Conservation (phyloP, 2,113 vertebrate species). For the Mesoclemmys tuberculata region DNA sequence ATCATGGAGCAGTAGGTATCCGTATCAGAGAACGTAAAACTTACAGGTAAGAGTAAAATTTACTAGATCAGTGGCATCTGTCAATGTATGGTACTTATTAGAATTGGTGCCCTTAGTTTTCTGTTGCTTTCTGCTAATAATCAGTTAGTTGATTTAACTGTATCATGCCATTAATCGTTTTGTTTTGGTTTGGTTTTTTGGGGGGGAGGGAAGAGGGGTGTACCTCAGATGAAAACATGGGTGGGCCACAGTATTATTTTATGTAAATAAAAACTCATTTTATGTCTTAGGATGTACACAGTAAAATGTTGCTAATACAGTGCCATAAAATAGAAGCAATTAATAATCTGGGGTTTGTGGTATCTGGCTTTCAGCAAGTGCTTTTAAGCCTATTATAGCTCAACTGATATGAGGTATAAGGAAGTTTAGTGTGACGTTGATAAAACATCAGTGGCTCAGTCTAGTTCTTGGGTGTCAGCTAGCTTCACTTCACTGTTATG, state of each 20-base stretch:
- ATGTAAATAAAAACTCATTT: background rate
- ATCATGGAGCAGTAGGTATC: rapidly evolving
- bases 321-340: background rate
- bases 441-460: background rate
- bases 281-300: background rate
- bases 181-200: too few species aligned
- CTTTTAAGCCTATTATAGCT: background rate
- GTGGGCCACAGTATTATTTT: background rate
- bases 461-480: too few species aligned
- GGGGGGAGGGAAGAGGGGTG: too few species aligned
- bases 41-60: background rate
- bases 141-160: too few species aligned
- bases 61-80: background rate
- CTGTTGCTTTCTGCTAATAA: background rate
- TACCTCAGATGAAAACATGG: background rate
- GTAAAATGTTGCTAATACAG: rapidly evolving
- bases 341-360: background rate
- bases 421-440: background rate
- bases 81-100: background rate
- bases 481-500: too few species aligned
- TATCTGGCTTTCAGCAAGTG: background rate
- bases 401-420: background rate
- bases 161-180: too few species aligned
- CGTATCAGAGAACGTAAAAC: background rate
- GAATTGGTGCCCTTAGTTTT: background rate